Conservation (phyloP, 2,888 invertebrate genomes). For the Thereva unica region DNA sequence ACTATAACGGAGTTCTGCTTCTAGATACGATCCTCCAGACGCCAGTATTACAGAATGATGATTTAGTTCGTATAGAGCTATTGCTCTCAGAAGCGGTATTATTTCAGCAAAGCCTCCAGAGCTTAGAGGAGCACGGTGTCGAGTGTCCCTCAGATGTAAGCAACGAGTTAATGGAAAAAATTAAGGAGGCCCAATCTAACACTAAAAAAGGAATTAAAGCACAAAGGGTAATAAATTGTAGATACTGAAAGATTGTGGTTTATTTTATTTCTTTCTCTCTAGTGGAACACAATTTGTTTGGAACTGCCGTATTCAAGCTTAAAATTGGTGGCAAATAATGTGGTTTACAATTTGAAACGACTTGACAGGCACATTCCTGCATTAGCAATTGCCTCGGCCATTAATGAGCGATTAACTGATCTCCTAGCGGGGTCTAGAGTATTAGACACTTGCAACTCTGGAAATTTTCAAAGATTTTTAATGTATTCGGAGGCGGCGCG, state of each 20-base stretch:
- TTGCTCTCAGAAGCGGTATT: conserved; percentile 86
- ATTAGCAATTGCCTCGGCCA: conserved; percentile 85
- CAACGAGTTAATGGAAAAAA: conserved; percentile 76
- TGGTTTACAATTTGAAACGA: conserved; percentile 80
- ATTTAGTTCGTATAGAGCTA: conserved; percentile 80
- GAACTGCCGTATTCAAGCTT: conserved; percentile 78
- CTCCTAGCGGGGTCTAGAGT: conserved; percentile 63
- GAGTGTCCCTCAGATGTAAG: conserved; percentile 79
- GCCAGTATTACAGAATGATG: conserved; percentile 75
- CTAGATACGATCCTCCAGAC: conserved; percentile 88
- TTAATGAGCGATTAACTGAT: conserved; percentile 83
- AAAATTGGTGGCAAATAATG: conserved; percentile 76
- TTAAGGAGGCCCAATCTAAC: conserved; percentile 70
- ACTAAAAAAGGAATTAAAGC: conserved; percentile 86
- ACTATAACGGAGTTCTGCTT: conserved; percentile 88
- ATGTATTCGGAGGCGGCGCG: conserved; percentile 94
- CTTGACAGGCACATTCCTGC: conserved; percentile 84
- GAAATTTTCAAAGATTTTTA: conserved; percentile 59
- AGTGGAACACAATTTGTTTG: conserved; percentile 92
- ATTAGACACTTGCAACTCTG: conserved; percentile 55
- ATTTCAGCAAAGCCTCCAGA: conserved; percentile 78
- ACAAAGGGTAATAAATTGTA: conserved; percentile 70
- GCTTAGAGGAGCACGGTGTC: conserved; percentile 72
- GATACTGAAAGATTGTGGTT: conserved; percentile 2
- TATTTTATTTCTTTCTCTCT: conserved; percentile 43